These are phyloP conservation scores for Mantis religiosa DNA, from an alignment of 2,888 invertebrate species.

Conservation along the genomic window DNA sequence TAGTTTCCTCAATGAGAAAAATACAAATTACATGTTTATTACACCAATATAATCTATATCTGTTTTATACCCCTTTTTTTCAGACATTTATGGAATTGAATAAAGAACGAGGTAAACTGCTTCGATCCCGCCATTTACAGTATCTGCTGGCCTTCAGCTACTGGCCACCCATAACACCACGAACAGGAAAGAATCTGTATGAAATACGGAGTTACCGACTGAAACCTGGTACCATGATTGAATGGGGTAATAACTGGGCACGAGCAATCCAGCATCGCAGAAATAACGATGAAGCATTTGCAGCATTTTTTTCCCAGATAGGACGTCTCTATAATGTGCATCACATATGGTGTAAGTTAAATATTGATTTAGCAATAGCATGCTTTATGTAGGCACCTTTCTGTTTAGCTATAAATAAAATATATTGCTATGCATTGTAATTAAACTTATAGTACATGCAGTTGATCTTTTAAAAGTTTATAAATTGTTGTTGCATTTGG, in stretches of 20 bases:
- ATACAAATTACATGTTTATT: no score
- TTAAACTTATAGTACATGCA: no score
- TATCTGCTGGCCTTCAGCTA: constrained; percentile 94
- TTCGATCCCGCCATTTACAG: constrained; percentile 85
- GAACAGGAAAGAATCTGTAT: constrained; percentile 77
- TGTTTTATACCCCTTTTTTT: constrained; percentile 28
- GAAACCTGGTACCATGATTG: constrained; percentile 98
- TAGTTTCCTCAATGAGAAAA: no score
- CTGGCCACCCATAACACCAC: constrained; percentile 81
- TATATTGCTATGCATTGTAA: no score
- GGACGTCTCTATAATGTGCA: constrained; percentile 95
- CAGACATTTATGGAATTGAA: constrained; percentile 69
- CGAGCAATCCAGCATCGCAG: constrained; percentile 86
- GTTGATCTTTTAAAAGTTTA: no score
- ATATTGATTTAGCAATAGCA: not conserved
- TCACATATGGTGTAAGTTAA: constrained; percentile 94
- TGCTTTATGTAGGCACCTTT: no score
- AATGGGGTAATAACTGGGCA: constrained; percentile 99
- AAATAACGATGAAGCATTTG: constrained; percentile 92
- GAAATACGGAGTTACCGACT: constrained; percentile 90
- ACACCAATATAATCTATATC: no score
- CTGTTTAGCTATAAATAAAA: no score
- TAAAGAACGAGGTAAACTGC: constrained; percentile 70
- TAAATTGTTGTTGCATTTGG: no score
- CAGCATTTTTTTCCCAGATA: constrained; percentile 96